phyloP scores from a whole-genome alignment of 2,113 vertebrate genomes.

The Antigone vipio region DNA sequence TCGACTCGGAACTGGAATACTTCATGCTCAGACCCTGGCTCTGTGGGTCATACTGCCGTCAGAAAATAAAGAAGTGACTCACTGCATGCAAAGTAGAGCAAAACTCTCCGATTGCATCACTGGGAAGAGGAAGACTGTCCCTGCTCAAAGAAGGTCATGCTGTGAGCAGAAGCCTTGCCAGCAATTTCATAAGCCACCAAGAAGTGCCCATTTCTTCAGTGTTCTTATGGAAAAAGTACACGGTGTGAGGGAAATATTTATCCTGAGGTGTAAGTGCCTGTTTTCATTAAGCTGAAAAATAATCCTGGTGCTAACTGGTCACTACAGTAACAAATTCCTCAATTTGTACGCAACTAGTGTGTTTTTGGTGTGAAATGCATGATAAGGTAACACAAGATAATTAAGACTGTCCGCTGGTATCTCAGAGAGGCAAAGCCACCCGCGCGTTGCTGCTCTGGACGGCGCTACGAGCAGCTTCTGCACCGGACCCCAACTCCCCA shows the following conservation, averaged over 20 bases:
- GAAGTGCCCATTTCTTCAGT: background rate
- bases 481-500: fast-evolving
- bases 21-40: background rate
- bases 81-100: background rate
- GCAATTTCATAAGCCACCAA: background rate
- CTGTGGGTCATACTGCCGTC: background rate
- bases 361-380: background rate
- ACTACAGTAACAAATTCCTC: background rate
- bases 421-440: background rate
- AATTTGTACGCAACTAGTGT: background rate
- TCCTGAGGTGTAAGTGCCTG: background rate
- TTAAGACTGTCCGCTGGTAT: no score
- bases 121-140: background rate
- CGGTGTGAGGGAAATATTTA: background rate
- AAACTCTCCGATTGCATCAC: background rate
- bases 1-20: background rate
- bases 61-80: background rate
- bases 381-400: background rate
- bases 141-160: background rate
- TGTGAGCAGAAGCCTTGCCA: background rate
- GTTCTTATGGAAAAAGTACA: background rate
- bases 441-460: fast-evolving
- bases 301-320: background rate
- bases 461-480: fast-evolving
- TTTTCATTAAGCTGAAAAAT: background rate